Base-by-base conservation (phyloP, 2,888 invertebrate genomes). In the Cheilosia grossa region DNA sequence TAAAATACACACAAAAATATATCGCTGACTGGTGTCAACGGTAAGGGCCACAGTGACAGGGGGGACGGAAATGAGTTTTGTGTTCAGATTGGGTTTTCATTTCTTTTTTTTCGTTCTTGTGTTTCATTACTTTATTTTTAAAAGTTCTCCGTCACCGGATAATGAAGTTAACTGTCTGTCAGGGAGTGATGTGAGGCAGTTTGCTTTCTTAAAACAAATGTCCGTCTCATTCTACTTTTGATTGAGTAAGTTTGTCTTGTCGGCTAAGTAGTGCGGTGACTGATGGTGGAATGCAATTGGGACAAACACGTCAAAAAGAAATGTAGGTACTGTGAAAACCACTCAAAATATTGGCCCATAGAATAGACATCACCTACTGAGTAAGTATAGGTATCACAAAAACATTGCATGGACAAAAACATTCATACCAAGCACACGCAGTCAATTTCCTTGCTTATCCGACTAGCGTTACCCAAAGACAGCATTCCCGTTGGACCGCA, bases 11-110 rank as follows among this genome's bases (percentile, higher is more conserved):
- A 69, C 33, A 58, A 56, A 40, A 75, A 75, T 75, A 75, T 81
- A 81, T 64, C 40, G 64, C 42, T 56, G 63, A 51, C 19, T 75
- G 64, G 54, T 75, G 75, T 81, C 75, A 75, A 58, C 82, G 59
- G 58, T 69, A 13, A 13, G 13, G 4, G 63, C 27, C 37, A 37
- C 70, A 58, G 47, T 64, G 81, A 82, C 77, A 82, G 67, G 44
- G 27, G 24, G 54, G 70, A 70, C 70, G 82, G 75, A 77, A 77
- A 70, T 82, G 75, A 75, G 70, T 70, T 75, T 70, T 51, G 51
- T 64, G 70, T 77, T 70, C 40, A 56, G 61, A 61, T 67, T 59
- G 66, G 33, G 61, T 82, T 64, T 75, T 58, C 7, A 30, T 9
- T 47, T 53, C 27, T 27, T 0, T 0, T 67, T 56, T 74, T 72